Evolutionary conservation across 2,888 invertebrate species (phyloP).

Genomic region (Cheilosia pagana): DNA sequence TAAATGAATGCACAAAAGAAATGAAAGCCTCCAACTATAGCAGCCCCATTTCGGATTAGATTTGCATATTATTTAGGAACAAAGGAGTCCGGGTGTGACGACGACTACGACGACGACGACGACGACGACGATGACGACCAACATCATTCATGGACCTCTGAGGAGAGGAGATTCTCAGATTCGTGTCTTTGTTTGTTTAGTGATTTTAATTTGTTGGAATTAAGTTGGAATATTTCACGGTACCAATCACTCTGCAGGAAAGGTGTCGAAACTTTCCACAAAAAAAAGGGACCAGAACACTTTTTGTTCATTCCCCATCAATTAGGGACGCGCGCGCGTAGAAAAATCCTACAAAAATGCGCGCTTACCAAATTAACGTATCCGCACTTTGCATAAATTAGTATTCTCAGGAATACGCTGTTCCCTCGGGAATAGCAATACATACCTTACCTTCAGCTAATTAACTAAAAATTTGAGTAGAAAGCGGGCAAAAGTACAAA

Average conservation of each 20-base stretch:
- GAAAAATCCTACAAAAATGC: slow-evolving; percentile 24
- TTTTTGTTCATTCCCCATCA: slow-evolving; percentile 17
- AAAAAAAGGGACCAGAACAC: slow-evolving; percentile 13
- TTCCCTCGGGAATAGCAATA: slow-evolving; percentile 9
- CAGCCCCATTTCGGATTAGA: slow-evolving; percentile 46
- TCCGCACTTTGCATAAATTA: slow-evolving; percentile 46
- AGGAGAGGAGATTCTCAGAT: slow-evolving; percentile 37
- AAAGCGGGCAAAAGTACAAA: slow-evolving; percentile 26
- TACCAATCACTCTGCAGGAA: background rate
- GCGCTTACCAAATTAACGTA: slow-evolving; percentile 36
- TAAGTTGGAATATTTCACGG: slow-evolving; percentile 34
- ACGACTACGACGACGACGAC: slow-evolving; percentile 10
- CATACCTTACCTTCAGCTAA: slow-evolving; percentile 43
- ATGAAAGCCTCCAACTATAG: slow-evolving; percentile 37
- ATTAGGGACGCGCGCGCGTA: slow-evolving; percentile 12
- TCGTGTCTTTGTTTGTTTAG: slow-evolving; percentile 62
- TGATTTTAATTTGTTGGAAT: slow-evolving; percentile 73
- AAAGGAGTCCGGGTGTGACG: slow-evolving; percentile 23
- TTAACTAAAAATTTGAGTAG: slow-evolving; percentile 59
- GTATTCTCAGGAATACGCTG: slow-evolving; percentile 11
- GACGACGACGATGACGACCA: no score
- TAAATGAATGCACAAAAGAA: slow-evolving; percentile 38
- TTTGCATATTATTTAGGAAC: slow-evolving; percentile 57
- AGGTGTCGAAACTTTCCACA: slow-evolving; percentile 23
- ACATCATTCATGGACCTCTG: slow-evolving; percentile 43